These are phyloP conservation scores for Hybognathus amarus DNA, from an alignment of 2,797 vertebrate species.

Conservation along the genomic window DNA sequence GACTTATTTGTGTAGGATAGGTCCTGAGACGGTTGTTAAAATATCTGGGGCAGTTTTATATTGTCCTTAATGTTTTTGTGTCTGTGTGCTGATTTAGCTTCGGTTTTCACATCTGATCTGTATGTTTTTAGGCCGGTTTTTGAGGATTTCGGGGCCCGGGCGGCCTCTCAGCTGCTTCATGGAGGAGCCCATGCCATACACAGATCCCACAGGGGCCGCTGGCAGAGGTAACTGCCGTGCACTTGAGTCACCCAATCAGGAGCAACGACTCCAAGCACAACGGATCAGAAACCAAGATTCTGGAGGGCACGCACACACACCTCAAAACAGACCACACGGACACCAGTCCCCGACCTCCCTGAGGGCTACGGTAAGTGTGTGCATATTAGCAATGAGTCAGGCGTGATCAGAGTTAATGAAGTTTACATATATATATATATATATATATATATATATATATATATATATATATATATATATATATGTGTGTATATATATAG, in stretches of 20 bases:
- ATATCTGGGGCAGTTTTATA: neutral
- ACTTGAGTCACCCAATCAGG: slow-evolving; percentile 90
- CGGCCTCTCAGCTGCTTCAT: slow-evolving; percentile 90
- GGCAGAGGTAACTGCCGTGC: slow-evolving; percentile 89
- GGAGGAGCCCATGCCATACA: slow-evolving; percentile 93
- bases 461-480: too few species aligned
- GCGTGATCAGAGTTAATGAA: neutral
- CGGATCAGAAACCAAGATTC: slow-evolving; percentile 88
- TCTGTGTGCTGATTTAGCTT: neutral
- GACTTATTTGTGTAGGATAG: neutral
- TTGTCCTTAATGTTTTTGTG: neutral
- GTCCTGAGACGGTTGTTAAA: neutral
- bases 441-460: too few species aligned
- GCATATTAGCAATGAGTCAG: neutral
- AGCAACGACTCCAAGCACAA: slow-evolving; percentile 88
- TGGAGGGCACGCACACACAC: slow-evolving; percentile 87
- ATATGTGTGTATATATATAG: too few species aligned
- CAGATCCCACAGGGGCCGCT: slow-evolving; percentile 89
- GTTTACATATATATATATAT: too few species aligned
- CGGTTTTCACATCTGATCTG: neutral
- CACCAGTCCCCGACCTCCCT: slow-evolving; percentile 93
- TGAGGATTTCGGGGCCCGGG: slow-evolving; percentile 85
- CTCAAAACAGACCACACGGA: slow-evolving; percentile 92
- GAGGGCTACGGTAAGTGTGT: slow-evolving; percentile 86
- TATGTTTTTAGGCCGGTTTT: slow-evolving; percentile 79